Conservation (phyloP, 2,888 invertebrate genomes). For the Eumerus sabulonum region DNA sequence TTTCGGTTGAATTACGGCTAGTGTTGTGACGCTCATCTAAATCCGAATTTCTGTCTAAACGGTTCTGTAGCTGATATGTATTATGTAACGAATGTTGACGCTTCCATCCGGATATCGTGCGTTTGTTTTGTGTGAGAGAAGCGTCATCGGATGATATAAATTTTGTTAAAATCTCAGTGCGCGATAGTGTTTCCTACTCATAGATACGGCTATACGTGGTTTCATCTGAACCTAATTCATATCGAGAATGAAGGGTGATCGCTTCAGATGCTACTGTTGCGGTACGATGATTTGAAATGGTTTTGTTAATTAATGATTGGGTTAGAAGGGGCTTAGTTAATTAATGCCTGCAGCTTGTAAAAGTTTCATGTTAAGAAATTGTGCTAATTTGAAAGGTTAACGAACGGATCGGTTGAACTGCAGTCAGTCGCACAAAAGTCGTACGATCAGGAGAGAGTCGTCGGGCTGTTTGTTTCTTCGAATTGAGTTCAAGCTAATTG, state of each 20-base stretch:
- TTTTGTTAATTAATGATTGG: neutral
- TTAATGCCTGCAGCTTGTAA: too few species aligned
- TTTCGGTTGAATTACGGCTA: conserved; percentile 9
- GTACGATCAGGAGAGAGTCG: too few species aligned
- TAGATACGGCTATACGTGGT: neutral
- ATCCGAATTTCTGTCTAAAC: conserved; percentile 3
- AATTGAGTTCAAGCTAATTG: too few species aligned
- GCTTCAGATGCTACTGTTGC: conserved; percentile 60
- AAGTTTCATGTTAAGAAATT: too few species aligned
- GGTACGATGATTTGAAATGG: conserved; percentile 39
- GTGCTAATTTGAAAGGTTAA: too few species aligned
- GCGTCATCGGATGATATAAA: conserved; percentile 3
- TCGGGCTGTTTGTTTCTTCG: too few species aligned
- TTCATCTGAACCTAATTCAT: conserved; percentile 26
- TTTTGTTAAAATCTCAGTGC: conserved; percentile 24
- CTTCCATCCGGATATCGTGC: conserved; percentile 6
- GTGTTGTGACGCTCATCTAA: conserved; percentile 18
- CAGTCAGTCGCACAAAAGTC: too few species aligned
- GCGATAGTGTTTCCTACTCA: conserved; percentile 18
- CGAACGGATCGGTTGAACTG: too few species aligned
- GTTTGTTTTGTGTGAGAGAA: conserved; percentile 24
- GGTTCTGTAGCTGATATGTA: conserved; percentile 5
- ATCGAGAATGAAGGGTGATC: conserved; percentile 15
- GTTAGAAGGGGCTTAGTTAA: too few species aligned
- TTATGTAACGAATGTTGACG: conserved; percentile 26